These are phyloP conservation scores for Anoura caudifer DNA, from an alignment of 2,113 vertebrate species.

Conservation along the genomic window DNA sequence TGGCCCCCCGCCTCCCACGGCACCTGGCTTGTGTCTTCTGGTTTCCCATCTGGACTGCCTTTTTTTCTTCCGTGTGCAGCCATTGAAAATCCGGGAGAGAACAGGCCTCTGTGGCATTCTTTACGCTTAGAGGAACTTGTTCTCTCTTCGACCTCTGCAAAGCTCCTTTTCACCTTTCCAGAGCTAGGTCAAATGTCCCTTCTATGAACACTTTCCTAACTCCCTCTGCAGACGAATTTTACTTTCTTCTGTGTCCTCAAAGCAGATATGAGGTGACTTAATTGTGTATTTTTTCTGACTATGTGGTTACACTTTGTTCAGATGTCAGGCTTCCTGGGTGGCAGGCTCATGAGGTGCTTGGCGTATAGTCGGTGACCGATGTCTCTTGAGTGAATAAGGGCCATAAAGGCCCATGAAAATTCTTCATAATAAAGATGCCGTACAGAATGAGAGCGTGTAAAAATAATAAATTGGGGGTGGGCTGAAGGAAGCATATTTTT, in stretches of 20 bases:
- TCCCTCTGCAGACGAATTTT: not conserved
- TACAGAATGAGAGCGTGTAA: not conserved
- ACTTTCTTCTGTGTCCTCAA: not conserved
- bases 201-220: not conserved
- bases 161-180: not conserved
- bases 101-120: not conserved
- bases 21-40: not conserved
- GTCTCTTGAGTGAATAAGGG: not conserved
- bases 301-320: not conserved
- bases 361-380: not conserved
- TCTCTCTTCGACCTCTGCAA: not conserved
- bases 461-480: conserved; percentile 23
- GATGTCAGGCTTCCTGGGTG: not conserved
- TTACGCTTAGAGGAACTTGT: not conserved
- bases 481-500: conserved; percentile 48
- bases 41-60: not conserved
- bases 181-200: not conserved
- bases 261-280: not conserved
- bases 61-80: not conserved
- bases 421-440: not conserved
- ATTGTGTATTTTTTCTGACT: not conserved
- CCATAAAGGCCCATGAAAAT: not conserved
- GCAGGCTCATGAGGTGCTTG: not conserved
- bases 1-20: not conserved
- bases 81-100: not conserved